Evolutionary conservation across 2,113 vertebrate genomes (phyloP).

Genomic region (Lamprotornis superbus): DNA sequence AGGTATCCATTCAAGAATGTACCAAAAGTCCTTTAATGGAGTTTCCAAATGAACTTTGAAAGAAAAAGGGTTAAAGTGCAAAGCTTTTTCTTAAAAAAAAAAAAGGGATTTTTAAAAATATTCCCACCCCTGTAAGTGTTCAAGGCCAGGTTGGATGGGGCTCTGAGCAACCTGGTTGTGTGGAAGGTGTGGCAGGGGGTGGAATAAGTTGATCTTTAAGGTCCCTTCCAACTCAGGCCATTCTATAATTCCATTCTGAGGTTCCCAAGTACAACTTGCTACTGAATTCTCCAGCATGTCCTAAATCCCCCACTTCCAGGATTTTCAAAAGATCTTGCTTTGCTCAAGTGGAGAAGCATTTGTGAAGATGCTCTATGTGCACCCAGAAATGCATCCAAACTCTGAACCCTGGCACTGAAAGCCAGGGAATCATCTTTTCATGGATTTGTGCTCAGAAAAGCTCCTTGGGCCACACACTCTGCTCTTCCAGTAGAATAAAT

Average conservation of each 20-base stretch:
- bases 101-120: background rate
- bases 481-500: background rate
- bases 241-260: accelerated
- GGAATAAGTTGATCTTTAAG: background rate
- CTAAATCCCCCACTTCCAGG: background rate
- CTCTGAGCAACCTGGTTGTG: background rate
- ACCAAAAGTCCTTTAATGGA: background rate
- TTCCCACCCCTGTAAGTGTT: background rate
- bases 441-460: background rate
- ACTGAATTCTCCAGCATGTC: background rate
- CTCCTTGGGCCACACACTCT: background rate
- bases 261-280: background rate
- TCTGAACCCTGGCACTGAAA: background rate
- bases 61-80: background rate
- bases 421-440: background rate
- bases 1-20: background rate
- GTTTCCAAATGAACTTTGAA: background rate
- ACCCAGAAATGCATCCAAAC: background rate
- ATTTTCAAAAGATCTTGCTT: background rate
- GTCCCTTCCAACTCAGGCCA: background rate
- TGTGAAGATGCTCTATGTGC: background rate
- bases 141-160: background rate
- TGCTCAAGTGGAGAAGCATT: background rate
- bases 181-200: background rate
- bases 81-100: background rate